These are phyloP conservation scores for Spodoptera frugiperda DNA, from an alignment of 1,140 invertebrate species.

Conservation along the genomic window DNA sequence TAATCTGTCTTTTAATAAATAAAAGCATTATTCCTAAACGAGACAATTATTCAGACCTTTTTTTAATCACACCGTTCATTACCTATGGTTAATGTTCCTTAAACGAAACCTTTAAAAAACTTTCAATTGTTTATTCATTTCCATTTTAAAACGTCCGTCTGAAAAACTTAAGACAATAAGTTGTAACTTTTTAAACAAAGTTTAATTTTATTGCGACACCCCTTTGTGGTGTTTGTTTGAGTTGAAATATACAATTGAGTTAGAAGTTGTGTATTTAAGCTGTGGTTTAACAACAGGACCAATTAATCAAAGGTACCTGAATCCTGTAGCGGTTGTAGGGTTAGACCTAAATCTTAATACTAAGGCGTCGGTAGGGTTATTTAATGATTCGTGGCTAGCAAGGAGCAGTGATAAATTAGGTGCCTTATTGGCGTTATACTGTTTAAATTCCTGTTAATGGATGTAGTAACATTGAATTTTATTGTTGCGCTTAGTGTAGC, in stretches of 20 bases:
- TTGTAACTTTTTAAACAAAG: neutral
- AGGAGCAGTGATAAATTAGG: too few relatives aligned
- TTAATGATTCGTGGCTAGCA: too few relatives aligned
- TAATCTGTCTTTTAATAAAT: too few relatives aligned
- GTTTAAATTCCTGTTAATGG: too few relatives aligned
- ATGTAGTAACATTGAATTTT: too few relatives aligned
- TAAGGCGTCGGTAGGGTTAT: too few relatives aligned
- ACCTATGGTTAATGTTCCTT: too few relatives aligned
- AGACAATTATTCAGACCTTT: too few relatives aligned
- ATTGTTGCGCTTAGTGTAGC: too few relatives aligned
- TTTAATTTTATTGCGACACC: neutral
- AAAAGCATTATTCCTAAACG: too few relatives aligned
- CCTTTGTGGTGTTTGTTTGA: neutral
- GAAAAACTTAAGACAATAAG: neutral
- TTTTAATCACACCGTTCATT: too few relatives aligned
- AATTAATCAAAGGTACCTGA: constrained; percentile 18
- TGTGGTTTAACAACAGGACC: neutral
- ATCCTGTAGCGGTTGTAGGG: neutral
- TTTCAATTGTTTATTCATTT: neutral
- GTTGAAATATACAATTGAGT: constrained; percentile 9
- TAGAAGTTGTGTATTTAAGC: neutral
- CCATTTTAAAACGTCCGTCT: neutral
- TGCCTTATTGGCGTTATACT: too few relatives aligned
- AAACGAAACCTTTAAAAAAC: neutral
- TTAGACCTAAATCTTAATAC: neutral